phyloP scores from a whole-genome alignment of 1,140 invertebrate genomes.

The Drosophila insularis region DNA sequence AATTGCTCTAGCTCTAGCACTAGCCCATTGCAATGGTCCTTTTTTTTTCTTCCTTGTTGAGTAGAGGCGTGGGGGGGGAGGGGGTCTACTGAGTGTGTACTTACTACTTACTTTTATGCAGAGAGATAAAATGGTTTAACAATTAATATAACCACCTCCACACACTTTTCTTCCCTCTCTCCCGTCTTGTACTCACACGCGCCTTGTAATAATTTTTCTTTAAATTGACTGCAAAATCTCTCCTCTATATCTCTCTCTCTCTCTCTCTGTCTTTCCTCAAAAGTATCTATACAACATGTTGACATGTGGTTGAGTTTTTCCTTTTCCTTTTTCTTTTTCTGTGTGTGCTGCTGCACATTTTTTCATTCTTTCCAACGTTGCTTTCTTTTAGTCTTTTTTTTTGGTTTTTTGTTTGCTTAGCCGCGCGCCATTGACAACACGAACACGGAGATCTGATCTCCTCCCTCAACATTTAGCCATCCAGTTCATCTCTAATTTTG shows the following conservation, averaged over 20 bases:
- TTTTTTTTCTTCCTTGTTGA: no score
- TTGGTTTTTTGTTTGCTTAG: constrained; percentile 58
- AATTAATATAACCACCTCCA: constrained; percentile 57
- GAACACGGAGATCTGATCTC: background rate
- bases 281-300: constrained; percentile 21
- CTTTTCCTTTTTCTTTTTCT: background rate
- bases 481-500: constrained; percentile 40
- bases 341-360: constrained; percentile 55
- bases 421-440: constrained; percentile 66
- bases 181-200: constrained; percentile 23
- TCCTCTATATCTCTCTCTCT: background rate
- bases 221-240: constrained; percentile 76
- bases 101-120: constrained; percentile 22
- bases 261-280: background rate
- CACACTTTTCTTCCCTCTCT: background rate
- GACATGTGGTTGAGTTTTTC: constrained; percentile 43
- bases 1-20: constrained; percentile 51
- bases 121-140: constrained; percentile 58
- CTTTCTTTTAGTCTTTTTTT: constrained; percentile 10
- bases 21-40: constrained; percentile 50
- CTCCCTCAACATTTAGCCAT: constrained; percentile 34
- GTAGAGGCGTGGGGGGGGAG: constrained; percentile 8
- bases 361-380: constrained; percentile 21
- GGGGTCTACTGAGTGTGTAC: constrained; percentile 22
- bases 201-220: constrained; percentile 60